phyloP scores from a whole-genome alignment of 53 echinoderm and acorn worm species.

The Echinarachnius parma region DNA sequence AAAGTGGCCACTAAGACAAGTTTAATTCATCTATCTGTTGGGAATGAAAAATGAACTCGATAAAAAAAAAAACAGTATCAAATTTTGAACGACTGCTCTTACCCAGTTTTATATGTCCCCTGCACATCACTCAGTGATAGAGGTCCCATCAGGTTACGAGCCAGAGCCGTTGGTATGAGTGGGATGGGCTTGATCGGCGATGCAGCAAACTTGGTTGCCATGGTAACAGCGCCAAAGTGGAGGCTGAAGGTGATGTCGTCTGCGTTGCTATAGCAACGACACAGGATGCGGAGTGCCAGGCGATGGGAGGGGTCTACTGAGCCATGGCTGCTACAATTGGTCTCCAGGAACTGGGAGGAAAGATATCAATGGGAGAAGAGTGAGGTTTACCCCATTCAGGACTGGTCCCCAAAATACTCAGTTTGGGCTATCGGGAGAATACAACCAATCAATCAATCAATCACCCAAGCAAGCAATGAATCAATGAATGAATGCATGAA shows the following conservation, averaged over 20 bases:
- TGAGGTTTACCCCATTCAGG: too few species aligned
- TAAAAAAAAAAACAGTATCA: too few species aligned
- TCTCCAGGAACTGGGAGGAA: slow-evolving; percentile 58
- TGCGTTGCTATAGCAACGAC: slow-evolving; percentile 71
- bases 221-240: slow-evolving; percentile 70
- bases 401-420: too few species aligned
- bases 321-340: slow-evolving; percentile 62
- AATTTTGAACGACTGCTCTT: too few species aligned
- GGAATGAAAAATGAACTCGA: too few species aligned
- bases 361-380: not conserved
- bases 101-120: slow-evolving; percentile 78
- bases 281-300: slow-evolving; percentile 66
- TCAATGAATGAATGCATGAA: too few species aligned
- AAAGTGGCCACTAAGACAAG: too few species aligned
- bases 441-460: too few species aligned
- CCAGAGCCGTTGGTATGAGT: slow-evolving; percentile 91
- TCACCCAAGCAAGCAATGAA: too few species aligned
- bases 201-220: slow-evolving; percentile 53
- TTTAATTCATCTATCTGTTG: too few species aligned
- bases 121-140: slow-evolving; percentile 87
- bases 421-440: too few species aligned
- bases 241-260: slow-evolving; percentile 84
- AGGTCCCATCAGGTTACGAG: slow-evolving; percentile 83
- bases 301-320: slow-evolving; percentile 51
- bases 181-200: slow-evolving; percentile 65